These are phyloP conservation scores for Chaenocephalus aceratus DNA, from an alignment of 2,113 vertebrate species.

Conservation along the genomic window DNA sequence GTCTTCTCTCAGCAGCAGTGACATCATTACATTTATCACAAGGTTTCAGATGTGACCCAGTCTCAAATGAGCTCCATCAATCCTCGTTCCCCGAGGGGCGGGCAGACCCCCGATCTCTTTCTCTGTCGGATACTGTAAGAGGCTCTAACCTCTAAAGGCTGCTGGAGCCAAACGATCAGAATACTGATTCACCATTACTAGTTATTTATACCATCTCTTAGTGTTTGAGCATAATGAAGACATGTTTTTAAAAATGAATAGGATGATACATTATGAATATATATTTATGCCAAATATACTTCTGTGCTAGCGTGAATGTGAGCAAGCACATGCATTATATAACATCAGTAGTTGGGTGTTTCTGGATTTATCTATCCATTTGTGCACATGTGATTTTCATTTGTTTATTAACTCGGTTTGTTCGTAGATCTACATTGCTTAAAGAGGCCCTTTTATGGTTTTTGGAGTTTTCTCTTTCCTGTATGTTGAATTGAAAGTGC, in stretches of 20 bases:
- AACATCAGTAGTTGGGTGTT: no score
- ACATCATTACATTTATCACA: conserved; percentile 70
- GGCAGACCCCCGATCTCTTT: conserved; percentile 40
- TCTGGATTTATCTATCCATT: background rate
- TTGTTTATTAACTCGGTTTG: no score
- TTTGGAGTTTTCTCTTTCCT: no score
- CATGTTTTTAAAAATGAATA: conserved; percentile 7
- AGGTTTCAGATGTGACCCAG: conserved; percentile 61
- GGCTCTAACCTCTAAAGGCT: conserved; percentile 33
- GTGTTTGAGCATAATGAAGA: conserved; percentile 16
- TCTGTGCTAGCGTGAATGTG: background rate
- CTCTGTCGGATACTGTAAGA: conserved; percentile 45
- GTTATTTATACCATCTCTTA: conserved; percentile 17
- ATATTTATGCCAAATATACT: background rate
- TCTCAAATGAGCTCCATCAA: conserved; percentile 73
- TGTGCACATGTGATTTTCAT: background rate
- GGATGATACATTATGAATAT: background rate
- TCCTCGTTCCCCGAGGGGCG: conserved; percentile 58
- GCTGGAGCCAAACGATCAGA: conserved; percentile 32
- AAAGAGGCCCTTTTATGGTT: no score
- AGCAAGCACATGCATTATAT: background rate
- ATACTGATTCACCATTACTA: conserved; percentile 39
- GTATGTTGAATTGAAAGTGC: no score
- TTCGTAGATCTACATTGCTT: no score
- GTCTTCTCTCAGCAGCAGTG: conserved; percentile 5